Percentiles rank a stretch among this genome's conserved stretches.
phyloP scores from a whole-genome alignment of 1,140 invertebrate genomes.

The Pseudomyrmex concolor region DNA sequence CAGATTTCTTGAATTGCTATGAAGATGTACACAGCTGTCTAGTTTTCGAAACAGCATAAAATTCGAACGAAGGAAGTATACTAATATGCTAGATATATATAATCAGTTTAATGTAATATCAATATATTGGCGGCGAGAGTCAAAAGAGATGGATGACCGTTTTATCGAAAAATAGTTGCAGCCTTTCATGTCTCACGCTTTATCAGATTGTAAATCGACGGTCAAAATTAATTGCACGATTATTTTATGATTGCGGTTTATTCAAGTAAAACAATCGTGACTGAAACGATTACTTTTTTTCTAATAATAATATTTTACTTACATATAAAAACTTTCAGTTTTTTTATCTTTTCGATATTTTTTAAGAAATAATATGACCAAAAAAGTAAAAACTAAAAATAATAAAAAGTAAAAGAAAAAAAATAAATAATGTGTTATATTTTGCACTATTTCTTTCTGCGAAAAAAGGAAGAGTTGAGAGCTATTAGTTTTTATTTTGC shows the following conservation, averaged over 20 bases:
- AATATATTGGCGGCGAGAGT: slow-evolving; percentile 58
- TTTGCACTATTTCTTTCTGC: neutral
- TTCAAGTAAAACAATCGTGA: slow-evolving; percentile 27
- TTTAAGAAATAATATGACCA: neutral
- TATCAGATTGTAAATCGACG: slow-evolving; percentile 69
- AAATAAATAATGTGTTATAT: neutral
- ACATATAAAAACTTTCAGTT: too few relatives aligned
- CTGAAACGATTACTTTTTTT: neutral
- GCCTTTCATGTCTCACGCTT: slow-evolving; percentile 74
- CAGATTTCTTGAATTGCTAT: neutral
- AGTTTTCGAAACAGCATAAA: slow-evolving; percentile 24
- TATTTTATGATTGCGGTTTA: slow-evolving; percentile 65
- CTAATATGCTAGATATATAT: slow-evolving; percentile 62
- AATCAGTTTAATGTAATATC: slow-evolving; percentile 74
- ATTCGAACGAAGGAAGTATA: neutral
- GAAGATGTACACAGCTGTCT: slow-evolving; percentile 32
- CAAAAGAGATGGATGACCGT: slow-evolving; percentile 17
- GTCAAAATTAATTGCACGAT: slow-evolving; percentile 68
- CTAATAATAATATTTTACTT: neutral
- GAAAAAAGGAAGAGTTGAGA: slow-evolving; percentile 19
- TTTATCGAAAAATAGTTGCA: slow-evolving; percentile 70
- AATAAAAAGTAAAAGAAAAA: neutral
- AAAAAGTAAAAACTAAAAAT: slow-evolving; percentile 6
- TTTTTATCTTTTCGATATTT: neutral
- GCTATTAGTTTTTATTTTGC: slow-evolving; percentile 1